A percentile compares a stretch with the other conserved stretches of the same genome.
These are phyloP conservation scores for Drosophila hydei DNA, from an alignment of 1,140 invertebrate species.

Conservation along the genomic window DNA sequence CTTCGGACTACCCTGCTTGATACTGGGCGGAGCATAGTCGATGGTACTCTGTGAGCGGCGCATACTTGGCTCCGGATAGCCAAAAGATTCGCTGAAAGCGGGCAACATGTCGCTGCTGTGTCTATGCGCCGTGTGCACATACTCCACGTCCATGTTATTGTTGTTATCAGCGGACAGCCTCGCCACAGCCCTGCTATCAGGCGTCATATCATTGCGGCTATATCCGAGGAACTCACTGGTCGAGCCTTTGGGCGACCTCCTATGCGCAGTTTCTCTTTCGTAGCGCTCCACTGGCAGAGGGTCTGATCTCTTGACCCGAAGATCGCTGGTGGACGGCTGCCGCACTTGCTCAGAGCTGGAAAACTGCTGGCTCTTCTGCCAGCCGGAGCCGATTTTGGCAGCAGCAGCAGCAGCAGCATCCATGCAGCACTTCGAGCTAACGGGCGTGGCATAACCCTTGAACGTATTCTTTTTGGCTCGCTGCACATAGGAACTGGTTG, in stretches of 20 bases:
- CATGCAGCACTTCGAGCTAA: background rate
- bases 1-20: background rate
- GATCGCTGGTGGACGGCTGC: background rate
- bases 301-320: background rate
- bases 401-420: background rate
- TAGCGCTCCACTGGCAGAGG: background rate
- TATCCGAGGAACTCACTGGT: background rate
- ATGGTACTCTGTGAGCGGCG: background rate
- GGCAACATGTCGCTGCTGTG: background rate
- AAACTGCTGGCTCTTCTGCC: background rate
- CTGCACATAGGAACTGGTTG: background rate
- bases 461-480: background rate
- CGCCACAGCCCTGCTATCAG: background rate
- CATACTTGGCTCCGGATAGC: background rate
- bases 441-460: background rate
- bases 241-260: background rate
- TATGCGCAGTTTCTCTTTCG: background rate
- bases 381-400: background rate
- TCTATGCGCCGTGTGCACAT: background rate
- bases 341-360: background rate
- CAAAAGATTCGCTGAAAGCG: conserved; percentile 2
- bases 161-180: background rate
- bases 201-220: background rate
- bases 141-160: background rate
- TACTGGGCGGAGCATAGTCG: background rate